Conservation (phyloP, 2,113 vertebrate species). For the Malaclemys terrapin region DNA sequence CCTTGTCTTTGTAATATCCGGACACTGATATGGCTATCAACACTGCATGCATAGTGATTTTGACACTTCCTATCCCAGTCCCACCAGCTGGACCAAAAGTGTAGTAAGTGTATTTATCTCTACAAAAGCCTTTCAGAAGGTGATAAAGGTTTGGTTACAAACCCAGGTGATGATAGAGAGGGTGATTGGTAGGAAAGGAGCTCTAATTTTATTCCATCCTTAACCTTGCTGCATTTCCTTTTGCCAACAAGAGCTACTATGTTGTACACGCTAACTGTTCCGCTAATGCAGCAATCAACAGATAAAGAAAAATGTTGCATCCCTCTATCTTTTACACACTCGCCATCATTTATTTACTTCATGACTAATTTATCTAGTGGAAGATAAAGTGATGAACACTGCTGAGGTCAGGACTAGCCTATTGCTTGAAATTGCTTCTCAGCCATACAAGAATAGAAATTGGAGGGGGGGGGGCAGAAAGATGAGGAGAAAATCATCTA, state of each 20-base stretch:
- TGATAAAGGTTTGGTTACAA: neutral
- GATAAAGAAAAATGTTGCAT: slow-evolving; percentile 27
- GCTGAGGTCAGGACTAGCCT: neutral
- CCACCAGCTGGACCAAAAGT: neutral
- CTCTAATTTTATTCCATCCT: neutral
- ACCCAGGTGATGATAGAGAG: neutral
- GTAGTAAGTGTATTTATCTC: neutral
- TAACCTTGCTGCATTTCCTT: neutral
- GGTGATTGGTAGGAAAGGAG: neutral
- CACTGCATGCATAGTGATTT: neutral
- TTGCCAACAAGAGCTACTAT: neutral
- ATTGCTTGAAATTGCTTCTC: slow-evolving; percentile 44
- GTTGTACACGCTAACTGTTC: neutral
- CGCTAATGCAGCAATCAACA: neutral
- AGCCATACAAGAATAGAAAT: slow-evolving; percentile 44
- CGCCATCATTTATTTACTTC: slow-evolving; percentile 26
- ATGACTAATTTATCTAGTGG: neutral
- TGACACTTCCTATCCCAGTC: neutral
- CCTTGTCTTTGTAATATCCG: too few species aligned
- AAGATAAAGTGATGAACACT: slow-evolving; percentile 6
- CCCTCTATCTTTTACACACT: neutral
- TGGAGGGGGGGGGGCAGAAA: neutral
- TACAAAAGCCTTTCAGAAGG: neutral
- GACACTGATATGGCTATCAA: neutral
- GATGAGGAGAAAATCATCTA: neutral